Percentiles rank a stretch among this genome's conserved stretches.
Evolutionary conservation across 2,888 invertebrate genomes (phyloP).

Genomic region (Mechanitis messenoides): DNA sequence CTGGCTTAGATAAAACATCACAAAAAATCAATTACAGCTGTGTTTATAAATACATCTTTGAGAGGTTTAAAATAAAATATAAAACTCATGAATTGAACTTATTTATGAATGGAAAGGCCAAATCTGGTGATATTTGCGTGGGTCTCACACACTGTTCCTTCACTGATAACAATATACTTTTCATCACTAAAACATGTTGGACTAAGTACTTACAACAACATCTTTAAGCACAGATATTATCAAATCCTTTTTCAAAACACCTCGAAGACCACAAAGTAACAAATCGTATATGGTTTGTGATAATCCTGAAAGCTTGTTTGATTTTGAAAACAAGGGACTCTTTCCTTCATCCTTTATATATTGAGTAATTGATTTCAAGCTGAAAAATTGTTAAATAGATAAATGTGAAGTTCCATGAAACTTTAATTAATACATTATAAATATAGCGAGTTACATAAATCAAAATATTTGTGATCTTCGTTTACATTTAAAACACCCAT

Average conservation of each 20-base stretch:
- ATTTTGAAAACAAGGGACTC: constrained; percentile 79
- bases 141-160: too few species aligned
- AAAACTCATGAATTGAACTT: too few species aligned
- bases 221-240: constrained; percentile 84
- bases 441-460: constrained; percentile 1
- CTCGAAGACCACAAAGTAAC: constrained; percentile 85
- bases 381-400: constrained; percentile 48
- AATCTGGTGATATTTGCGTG: too few species aligned
- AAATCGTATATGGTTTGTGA: constrained; percentile 87
- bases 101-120: too few species aligned
- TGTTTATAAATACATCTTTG: too few species aligned
- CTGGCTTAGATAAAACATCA: too few species aligned
- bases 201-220: constrained; percentile 79
- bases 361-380: constrained; percentile 80
- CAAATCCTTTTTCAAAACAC: constrained; percentile 86
- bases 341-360: constrained; percentile 79
- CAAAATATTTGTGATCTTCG: neutral
- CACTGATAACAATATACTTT: neutral
- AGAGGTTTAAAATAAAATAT: too few species aligned
- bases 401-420: too few species aligned
- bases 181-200: neutral
- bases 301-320: constrained; percentile 79
- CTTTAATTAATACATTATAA: too few species aligned
- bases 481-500: neutral
- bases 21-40: too few species aligned